A percentile compares a stretch with the other conserved stretches of the same genome.
Conservation (phyloP, 2,888 invertebrate species). For the Sacculina carcini region DNA sequence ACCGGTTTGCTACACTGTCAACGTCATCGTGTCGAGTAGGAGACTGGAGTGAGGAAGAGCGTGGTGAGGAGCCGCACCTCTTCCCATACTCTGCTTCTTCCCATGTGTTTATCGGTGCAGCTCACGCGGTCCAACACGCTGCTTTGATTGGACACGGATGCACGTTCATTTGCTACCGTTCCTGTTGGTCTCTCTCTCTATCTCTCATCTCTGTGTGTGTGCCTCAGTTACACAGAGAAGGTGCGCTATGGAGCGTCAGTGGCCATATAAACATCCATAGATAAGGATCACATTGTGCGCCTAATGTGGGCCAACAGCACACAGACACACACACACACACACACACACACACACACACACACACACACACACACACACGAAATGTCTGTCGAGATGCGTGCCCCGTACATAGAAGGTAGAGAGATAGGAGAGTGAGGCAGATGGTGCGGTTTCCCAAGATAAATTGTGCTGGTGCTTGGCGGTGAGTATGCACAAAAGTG, state of each 20-base stretch:
- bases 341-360: conserved; percentile 4
- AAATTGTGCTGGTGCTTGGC: too few species aligned
- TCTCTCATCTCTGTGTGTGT: not conserved
- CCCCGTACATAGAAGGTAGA: too few species aligned
- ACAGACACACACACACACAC: conserved; percentile 4
- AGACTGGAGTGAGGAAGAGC: too few species aligned
- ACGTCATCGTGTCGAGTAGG: too few species aligned
- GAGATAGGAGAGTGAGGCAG: too few species aligned
- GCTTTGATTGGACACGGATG: not conserved
- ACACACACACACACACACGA: conserved; percentile 4
- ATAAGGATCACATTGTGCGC: not conserved
- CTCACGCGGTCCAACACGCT: not conserved
- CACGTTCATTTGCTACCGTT: not conserved
- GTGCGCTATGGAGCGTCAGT: not conserved
- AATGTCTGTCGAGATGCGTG: too few species aligned
- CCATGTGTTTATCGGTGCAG: not conserved
- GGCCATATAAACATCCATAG: not conserved
- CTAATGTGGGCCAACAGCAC: not conserved
- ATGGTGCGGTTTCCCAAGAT: too few species aligned
- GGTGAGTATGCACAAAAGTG: too few species aligned
- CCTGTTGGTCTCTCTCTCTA: not conserved
- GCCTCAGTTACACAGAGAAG: not conserved
- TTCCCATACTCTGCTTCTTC: too few species aligned
- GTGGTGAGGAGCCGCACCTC: too few species aligned
- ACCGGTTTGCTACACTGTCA: too few species aligned